Percentiles rank a stretch among this genome's conserved stretches.
Conservation (phyloP, 2,797 vertebrate species). For the Rhadinocentrus ornatus region DNA sequence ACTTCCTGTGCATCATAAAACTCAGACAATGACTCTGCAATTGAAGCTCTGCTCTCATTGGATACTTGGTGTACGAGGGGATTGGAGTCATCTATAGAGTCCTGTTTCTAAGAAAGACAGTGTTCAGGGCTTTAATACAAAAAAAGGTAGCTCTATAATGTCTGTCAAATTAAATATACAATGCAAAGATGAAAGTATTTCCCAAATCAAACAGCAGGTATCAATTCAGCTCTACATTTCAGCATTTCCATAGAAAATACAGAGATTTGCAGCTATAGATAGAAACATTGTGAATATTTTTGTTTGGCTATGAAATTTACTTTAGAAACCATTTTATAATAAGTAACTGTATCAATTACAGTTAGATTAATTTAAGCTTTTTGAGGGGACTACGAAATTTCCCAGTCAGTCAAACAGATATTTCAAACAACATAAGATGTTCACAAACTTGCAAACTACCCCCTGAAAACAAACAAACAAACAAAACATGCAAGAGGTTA, state of each 20-base stretch:
- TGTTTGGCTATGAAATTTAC: too few species aligned
- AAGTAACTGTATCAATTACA: neutral
- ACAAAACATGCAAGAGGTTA: slow-evolving; percentile 15
- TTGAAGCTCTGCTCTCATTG: slow-evolving; percentile 93
- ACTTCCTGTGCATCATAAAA: slow-evolving; percentile 99
- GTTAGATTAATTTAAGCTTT: neutral
- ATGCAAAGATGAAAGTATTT: neutral
- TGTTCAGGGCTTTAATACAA: slow-evolving; percentile 39
- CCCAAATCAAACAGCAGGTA: neutral
- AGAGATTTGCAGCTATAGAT: neutral
- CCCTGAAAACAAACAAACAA: neutral
- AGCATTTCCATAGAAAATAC: slow-evolving; percentile 1
- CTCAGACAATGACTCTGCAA: slow-evolving; percentile 94
- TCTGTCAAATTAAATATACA: slow-evolving; percentile 4
- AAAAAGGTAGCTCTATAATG: slow-evolving; percentile 16
- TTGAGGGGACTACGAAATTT: too few species aligned
- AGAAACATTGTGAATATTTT: neutral
- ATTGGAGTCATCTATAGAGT: slow-evolving; percentile 83
- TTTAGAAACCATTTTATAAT: neutral
- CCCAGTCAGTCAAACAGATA: too few species aligned
- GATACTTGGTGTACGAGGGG: slow-evolving; percentile 93
- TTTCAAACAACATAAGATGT: too few species aligned
- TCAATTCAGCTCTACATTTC: neutral
- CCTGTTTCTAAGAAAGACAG: slow-evolving; percentile 83
- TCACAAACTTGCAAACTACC: neutral